Evolutionary conservation across 2,113 vertebrate genomes (phyloP).

Genomic region (Leptosomus discolor): DNA sequence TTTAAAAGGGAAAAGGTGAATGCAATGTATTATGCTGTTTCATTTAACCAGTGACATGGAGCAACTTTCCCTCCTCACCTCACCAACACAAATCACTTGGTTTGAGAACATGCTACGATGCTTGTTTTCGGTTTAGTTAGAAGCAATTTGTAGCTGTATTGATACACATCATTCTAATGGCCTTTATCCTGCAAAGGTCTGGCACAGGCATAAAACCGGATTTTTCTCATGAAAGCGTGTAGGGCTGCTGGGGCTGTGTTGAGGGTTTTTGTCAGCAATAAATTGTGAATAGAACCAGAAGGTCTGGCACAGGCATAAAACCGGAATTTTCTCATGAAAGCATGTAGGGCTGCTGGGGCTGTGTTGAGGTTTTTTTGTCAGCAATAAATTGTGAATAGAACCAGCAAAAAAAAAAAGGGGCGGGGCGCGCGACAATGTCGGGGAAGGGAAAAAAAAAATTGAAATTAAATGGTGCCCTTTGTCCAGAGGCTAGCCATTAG

Average conservation of each 20-base stretch:
- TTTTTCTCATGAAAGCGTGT: not conserved
- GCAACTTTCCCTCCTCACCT: not conserved
- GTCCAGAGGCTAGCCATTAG: not conserved
- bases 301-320: not conserved
- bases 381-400: not conserved
- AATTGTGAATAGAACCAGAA: too few relatives aligned
- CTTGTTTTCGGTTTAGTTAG: not conserved
- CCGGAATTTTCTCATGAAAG: not conserved
- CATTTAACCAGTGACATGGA: not conserved
- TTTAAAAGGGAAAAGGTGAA: not conserved
- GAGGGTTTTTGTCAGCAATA: not conserved
- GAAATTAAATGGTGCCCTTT: not conserved
- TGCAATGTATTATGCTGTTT: not conserved
- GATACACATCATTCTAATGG: not conserved
- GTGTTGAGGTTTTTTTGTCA: not conserved
- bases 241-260: not conserved
- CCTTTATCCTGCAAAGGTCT: not conserved
- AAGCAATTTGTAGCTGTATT: not conserved
- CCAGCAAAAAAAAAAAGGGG: not conserved
- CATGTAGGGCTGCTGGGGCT: not conserved
- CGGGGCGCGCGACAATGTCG: too few relatives aligned
- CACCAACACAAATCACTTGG: not conserved
- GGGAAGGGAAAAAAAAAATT: not conserved
- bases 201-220: not conserved
- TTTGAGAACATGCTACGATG: not conserved